Evolutionary conservation across 2,888 invertebrate species (phyloP).

Genomic region (Caenorhabditis panamensis): DNA sequence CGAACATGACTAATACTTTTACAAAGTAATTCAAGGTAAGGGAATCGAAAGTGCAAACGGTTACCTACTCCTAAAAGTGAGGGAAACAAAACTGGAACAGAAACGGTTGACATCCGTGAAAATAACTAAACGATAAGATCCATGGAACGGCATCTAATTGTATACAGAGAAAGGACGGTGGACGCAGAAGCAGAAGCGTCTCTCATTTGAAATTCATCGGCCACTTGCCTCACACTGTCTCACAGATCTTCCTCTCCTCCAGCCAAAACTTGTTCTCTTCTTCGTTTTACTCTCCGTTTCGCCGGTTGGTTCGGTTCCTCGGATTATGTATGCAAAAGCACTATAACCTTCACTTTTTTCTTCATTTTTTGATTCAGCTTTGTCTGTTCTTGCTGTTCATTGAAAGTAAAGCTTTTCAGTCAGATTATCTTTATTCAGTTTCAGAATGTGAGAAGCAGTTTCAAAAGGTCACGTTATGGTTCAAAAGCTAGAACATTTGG

Average conservation of each 20-base stretch:
- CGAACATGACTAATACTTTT: conserved; percentile 40
- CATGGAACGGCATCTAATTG: background rate
- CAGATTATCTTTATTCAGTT: conserved; percentile 7
- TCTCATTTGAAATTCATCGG: conserved; percentile 50
- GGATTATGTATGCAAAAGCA: conserved; percentile 55
- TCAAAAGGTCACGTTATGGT: no score
- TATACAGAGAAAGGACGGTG: background rate
- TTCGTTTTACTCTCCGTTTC: conserved; percentile 56
- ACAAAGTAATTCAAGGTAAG: background rate
- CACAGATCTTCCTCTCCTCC: conserved; percentile 31
- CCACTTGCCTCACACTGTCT: conserved; percentile 7
- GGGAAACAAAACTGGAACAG: background rate
- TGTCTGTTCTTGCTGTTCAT: conserved; percentile 2
- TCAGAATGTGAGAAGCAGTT: background rate
- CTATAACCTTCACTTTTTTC: conserved; percentile 45
- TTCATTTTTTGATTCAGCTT: background rate
- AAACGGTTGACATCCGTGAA: background rate
- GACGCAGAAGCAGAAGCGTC: conserved; percentile 14
- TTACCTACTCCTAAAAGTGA: background rate
- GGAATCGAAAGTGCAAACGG: background rate
- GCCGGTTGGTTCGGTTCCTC: conserved; percentile 36
- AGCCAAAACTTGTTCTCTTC: conserved; percentile 64
- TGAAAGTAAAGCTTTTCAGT: no score
- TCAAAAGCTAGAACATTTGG: background rate
- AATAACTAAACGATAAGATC: background rate